Evolutionary conservation across 1,140 invertebrate genomes (phyloP).

Genomic region (Chionoecetes opilio): DNA sequence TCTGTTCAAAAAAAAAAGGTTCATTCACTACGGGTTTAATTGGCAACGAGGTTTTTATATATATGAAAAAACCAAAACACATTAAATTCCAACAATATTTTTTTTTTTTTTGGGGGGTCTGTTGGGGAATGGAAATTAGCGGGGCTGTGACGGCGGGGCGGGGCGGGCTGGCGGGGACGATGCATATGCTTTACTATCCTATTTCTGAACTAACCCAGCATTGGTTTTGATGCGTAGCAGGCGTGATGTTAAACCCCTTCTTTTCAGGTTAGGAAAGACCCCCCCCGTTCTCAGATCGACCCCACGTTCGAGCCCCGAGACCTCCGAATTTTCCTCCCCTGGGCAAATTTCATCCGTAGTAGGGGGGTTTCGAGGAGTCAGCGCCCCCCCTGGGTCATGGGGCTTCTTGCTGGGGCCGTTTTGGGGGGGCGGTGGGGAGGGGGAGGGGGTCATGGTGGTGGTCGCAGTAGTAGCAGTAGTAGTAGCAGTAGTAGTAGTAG

Average conservation of each 20-base stretch:
- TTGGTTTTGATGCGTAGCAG: constrained; percentile 94
- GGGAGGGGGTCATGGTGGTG: neutral
- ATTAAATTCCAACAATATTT: too few species aligned
- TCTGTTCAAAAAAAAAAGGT: neutral
- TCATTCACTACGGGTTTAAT: too few species aligned
- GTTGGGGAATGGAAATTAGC: too few species aligned
- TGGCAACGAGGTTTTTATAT: too few species aligned
- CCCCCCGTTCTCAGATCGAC: neutral
- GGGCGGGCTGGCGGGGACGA: too few species aligned
- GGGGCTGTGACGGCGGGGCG: too few species aligned
- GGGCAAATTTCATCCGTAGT: neutral
- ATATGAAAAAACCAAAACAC: too few species aligned
- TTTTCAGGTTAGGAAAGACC: constrained; percentile 83
- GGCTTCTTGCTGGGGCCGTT: neutral
- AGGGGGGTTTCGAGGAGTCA: too few species aligned
- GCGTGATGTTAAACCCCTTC: constrained; percentile 93
- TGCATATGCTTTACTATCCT: too few species aligned
- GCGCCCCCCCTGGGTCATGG: neutral
- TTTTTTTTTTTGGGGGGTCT: too few species aligned
- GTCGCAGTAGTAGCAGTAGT: neutral
- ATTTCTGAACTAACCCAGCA: constrained; percentile 89
- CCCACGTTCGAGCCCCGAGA: neutral
- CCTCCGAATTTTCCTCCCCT: too few species aligned
- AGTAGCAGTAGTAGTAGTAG: neutral
- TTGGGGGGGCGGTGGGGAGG: neutral